These are phyloP conservation scores for Heliconius hortense DNA, from an alignment of 2,888 invertebrate species.

Conservation along the genomic window DNA sequence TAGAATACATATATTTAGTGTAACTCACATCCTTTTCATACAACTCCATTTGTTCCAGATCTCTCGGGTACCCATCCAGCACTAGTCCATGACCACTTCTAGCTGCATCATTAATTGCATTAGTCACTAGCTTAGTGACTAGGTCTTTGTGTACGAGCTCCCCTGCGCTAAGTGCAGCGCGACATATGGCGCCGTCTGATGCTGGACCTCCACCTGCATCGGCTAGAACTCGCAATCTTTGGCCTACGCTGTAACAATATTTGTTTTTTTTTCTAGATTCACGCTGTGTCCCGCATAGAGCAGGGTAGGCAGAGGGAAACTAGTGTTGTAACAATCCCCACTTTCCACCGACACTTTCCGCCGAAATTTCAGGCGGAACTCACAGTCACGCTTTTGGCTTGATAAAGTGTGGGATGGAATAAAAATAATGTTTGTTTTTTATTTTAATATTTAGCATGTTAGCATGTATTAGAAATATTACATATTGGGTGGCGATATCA, in stretches of 20 bases:
- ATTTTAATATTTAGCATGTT: too few species aligned
- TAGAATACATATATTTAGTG: not conserved
- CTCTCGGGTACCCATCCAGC: slow-evolving; percentile 97
- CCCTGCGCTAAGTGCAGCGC: slow-evolving; percentile 87
- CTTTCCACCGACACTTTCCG: too few species aligned
- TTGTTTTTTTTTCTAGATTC: not conserved
- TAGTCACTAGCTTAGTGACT: slow-evolving; percentile 88
- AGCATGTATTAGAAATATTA: too few species aligned
- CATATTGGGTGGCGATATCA: too few species aligned
- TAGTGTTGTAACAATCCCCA: too few species aligned
- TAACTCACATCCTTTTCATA: slow-evolving; percentile 92
- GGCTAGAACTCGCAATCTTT: slow-evolving; percentile 87
- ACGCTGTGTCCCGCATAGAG: not conserved
- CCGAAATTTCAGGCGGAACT: too few species aligned
- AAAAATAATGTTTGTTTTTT: too few species aligned
- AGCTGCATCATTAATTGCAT: slow-evolving; percentile 81
- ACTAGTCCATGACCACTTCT: slow-evolving; percentile 89
- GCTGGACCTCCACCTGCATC: slow-evolving; percentile 84
- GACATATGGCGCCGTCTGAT: slow-evolving; percentile 85
- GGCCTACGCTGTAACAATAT: slow-evolving; percentile 84
- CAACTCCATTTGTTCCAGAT: slow-evolving; percentile 91
- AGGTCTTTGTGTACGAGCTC: slow-evolving; percentile 91
- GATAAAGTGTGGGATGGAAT: too few species aligned
- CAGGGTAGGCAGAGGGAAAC: not conserved
- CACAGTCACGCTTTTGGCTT: too few species aligned